These are phyloP conservation scores for Erinaceus europaeus DNA, from an alignment of 2,113 vertebrate genomes.

Conservation along the genomic window DNA sequence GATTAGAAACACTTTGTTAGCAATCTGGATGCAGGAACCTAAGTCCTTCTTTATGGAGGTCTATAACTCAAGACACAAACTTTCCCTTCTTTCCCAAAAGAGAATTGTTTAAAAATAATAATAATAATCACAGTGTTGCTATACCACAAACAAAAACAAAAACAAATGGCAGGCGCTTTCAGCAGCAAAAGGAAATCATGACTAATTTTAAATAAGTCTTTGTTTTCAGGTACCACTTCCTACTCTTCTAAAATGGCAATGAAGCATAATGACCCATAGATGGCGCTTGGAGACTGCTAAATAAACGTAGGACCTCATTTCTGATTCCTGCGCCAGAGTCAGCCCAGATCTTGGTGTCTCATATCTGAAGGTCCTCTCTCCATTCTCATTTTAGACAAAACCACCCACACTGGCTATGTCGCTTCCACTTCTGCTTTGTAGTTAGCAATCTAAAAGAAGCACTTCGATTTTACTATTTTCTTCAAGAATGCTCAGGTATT, in stretches of 20 bases:
- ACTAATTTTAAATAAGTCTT: not conserved
- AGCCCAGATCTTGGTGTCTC: not conserved
- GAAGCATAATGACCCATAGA: conserved; percentile 39
- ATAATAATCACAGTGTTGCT: accelerated
- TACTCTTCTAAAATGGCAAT: conserved; percentile 3
- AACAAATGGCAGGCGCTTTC: not conserved
- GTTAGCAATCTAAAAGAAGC: not conserved
- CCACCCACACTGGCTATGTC: not conserved
- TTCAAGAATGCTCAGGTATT: not conserved
- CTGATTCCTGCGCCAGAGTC: not conserved
- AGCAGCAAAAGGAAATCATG: not conserved
- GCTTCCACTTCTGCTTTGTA: not conserved
- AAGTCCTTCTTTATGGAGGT: not conserved
- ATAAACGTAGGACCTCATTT: not conserved
- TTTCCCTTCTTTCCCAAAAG: not conserved
- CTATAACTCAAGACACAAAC: not conserved
- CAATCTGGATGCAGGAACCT: not conserved
- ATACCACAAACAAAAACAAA: not conserved
- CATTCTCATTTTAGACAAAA: not conserved
- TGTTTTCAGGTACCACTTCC: not conserved
- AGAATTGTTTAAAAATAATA: not conserved
- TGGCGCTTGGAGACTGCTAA: conserved; percentile 58
- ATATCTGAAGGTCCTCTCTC: not conserved
- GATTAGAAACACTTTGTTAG: conserved; percentile 3
- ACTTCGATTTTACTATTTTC: not conserved